Base-by-base conservation (phyloP, 2,888 invertebrate species). In the Drosophila antonietae region DNA sequence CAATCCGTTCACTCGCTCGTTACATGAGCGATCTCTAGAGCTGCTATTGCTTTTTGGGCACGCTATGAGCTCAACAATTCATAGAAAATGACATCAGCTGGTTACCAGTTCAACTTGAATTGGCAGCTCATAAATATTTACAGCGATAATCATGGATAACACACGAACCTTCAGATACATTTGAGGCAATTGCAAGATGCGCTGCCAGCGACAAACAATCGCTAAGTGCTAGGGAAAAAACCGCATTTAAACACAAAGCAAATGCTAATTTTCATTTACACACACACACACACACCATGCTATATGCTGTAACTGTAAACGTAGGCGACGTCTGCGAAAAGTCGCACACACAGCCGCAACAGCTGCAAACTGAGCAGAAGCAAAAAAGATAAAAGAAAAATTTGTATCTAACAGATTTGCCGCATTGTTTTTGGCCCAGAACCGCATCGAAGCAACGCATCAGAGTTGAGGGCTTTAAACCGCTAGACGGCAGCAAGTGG, bases 351-450 rank as follows among this genome's bases (percentile, higher is more conserved):
- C 41, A 52, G 71, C 63, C 67, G 64, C 61, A 68, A 70, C 62
- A 70, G 65, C 66, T 72, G 74, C 66, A 68, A 69, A 53, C 12
- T 28, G 14, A 23, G 59, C 56, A 35, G 49, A 18, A 52, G 23
- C 5, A 28, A 28, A 28, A 28, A 28, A 14, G 53, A 18, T 37
- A 33, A 0, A 23, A 9, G 43, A 57, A 20, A 63, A 55, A 58
- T 23, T 28, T 28, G 63, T 68, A 81, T 65, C 70, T 58, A 53
- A 63, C 70, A 87, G 87, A 74, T 80, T 81, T 80, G 77, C 65
- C 56, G 73, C 84, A 87, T 83, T 87, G 74, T 87, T 69, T 52
- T 73, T 85, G 89, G 78, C 90, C 90, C 74, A 89, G 87, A 89
- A 84, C 67, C 64, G 87, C 90, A 83, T 55, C 86, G 75, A 90